phyloP scores from a whole-genome alignment of 2,797 vertebrate genomes.

The Gambusia yucatana region DNA sequence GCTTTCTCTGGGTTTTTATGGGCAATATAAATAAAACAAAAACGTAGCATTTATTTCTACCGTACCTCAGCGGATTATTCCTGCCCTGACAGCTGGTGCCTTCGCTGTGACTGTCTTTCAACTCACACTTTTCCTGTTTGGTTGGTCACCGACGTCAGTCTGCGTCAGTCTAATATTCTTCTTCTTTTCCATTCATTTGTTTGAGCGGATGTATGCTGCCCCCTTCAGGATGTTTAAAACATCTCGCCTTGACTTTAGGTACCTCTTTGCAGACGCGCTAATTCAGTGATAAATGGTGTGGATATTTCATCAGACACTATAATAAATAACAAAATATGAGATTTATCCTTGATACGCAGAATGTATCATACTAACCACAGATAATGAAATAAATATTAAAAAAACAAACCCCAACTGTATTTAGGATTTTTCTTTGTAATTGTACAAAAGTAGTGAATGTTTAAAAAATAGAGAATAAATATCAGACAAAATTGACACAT shows the following conservation, averaged over 20 bases:
- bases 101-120: background rate
- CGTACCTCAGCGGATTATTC: background rate
- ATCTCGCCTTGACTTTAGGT: background rate
- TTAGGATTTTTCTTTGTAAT: too few relatives aligned
- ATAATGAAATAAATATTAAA: too few relatives aligned
- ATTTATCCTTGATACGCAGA: too few relatives aligned
- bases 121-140: slow-evolving; percentile 27
- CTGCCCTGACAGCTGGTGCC: background rate
- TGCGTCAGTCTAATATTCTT: background rate
- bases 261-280: too few relatives aligned
- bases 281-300: too few relatives aligned
- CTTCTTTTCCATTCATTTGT: background rate
- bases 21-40: background rate
- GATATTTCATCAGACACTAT: too few relatives aligned
- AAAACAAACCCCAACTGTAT: too few relatives aligned
- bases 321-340: too few relatives aligned
- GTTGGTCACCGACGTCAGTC: background rate
- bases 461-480: too few relatives aligned
- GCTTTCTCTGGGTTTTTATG: background rate
- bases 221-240: background rate
- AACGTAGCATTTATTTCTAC: background rate
- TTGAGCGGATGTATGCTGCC: background rate
- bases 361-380: too few relatives aligned
- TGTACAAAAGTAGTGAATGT: too few relatives aligned
- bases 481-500: too few relatives aligned